These are phyloP conservation scores for Microctonus brassicae DNA, from an alignment of 2,888 invertebrate genomes.

Conservation along the genomic window DNA sequence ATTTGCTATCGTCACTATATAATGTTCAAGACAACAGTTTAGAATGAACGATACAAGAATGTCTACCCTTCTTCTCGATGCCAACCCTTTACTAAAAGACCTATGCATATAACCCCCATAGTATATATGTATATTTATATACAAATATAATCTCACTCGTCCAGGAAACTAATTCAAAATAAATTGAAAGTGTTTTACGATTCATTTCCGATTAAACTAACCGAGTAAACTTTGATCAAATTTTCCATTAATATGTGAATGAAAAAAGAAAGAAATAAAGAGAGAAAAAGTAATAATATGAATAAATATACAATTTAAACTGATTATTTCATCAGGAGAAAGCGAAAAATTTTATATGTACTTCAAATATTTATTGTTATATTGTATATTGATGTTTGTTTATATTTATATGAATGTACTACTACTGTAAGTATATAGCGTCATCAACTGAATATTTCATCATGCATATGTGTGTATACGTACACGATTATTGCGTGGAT, in stretches of 20 bases:
- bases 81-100: not conserved
- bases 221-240: not conserved
- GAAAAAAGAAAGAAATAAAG: not conserved
- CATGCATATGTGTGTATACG: not conserved
- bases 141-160: conserved; percentile 8
- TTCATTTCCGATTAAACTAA: conserved; percentile 16
- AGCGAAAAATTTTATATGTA: not conserved
- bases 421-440: not conserved
- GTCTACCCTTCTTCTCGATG: conserved; percentile 33
- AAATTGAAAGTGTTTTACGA: conserved; percentile 41
- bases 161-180: conserved; percentile 50
- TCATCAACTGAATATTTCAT: not conserved
- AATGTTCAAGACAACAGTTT: not conserved
- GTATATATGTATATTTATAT: not conserved
- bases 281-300: no score
- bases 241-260: not conserved
- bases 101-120: no score
- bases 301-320: no score
- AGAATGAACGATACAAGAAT: not conserved
- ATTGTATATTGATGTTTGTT: not conserved
- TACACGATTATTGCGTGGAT: not conserved
- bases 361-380: not conserved
- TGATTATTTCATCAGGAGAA: not conserved
- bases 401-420: no score
- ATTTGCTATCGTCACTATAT: not conserved